Conservation (phyloP, 2,113 vertebrate species). For the Phainopepla nitens region DNA sequence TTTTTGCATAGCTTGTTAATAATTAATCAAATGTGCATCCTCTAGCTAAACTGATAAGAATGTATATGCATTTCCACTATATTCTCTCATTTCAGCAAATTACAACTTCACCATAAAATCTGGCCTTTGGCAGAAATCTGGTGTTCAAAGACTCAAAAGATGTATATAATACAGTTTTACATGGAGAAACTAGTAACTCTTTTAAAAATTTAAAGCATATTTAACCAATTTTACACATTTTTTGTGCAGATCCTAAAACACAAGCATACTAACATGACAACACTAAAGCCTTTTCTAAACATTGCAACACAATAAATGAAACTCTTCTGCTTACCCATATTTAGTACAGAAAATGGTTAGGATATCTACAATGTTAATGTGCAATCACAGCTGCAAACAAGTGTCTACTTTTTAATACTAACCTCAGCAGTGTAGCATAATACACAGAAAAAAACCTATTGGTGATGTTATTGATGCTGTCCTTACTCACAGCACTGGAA, state of each 20-base stretch:
- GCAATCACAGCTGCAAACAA: not conserved
- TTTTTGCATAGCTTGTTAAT: not conserved
- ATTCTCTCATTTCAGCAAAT: not conserved
- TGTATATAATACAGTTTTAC: not conserved
- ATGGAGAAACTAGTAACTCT: not conserved
- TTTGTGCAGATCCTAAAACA: not conserved
- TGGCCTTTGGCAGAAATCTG: not conserved
- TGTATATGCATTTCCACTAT: not conserved
- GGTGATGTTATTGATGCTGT: not conserved
- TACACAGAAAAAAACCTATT: rapidly evolving
- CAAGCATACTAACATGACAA: not conserved
- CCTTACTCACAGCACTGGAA: not conserved
- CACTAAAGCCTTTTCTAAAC: not conserved
- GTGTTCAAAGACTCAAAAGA: not conserved
- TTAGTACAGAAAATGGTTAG: not conserved
- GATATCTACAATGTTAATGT: not conserved
- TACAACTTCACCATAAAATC: not conserved
- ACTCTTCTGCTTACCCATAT: not conserved
- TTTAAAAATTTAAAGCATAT: not conserved
- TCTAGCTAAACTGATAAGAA: not conserved
- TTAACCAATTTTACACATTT: not conserved
- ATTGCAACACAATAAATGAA: not conserved
- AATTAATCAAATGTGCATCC: not conserved
- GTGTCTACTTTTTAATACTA: not conserved
- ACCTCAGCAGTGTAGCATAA: not conserved